phyloP scores from a whole-genome alignment of 2,888 invertebrate genomes.

The Volucella inanis region DNA sequence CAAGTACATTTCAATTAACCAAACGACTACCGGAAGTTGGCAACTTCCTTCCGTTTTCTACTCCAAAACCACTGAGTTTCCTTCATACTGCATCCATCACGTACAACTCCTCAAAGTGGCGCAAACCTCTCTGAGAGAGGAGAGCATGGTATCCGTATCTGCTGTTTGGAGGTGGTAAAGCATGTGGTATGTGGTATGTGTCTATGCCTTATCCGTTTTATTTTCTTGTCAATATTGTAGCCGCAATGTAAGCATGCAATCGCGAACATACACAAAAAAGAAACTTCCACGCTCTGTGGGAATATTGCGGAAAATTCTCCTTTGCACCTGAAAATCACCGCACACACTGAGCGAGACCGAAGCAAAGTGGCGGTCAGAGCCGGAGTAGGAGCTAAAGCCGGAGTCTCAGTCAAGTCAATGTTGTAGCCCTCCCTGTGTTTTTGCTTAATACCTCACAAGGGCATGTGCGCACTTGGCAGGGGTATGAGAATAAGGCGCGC shows the following conservation, averaged over 20 bases:
- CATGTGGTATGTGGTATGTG: conserved; percentile 22
- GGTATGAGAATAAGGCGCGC: conserved; percentile 29
- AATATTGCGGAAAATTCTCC: conserved; percentile 72
- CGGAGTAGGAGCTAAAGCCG: conserved; percentile 5
- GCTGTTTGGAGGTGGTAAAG: no score
- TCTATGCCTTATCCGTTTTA: conserved; percentile 67
- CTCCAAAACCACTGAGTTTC: neutral
- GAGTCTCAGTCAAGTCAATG: conserved; percentile 63
- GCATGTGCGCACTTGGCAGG: neutral
- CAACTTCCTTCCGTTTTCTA: neutral
- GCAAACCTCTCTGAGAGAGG: no score
- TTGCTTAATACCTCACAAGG: conserved; percentile 33
- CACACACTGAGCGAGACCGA: conserved; percentile 30
- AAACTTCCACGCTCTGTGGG: conserved; percentile 73
- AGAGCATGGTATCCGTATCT: no score
- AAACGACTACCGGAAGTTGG: no score
- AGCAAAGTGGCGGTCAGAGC: neutral
- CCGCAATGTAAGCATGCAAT: conserved; percentile 75
- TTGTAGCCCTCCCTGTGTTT: conserved; percentile 36
- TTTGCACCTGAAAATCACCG: conserved; percentile 67
- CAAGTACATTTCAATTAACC: no score
- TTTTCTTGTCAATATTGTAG: conserved; percentile 74
- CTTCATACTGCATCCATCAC: conserved; percentile 48
- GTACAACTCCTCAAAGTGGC: conserved; percentile 38
- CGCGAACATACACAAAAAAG: conserved; percentile 64